Percentiles rank a stretch among this genome's conserved stretches.
phyloP scores from a whole-genome alignment of 2,113 vertebrate species.

The Pelusios castaneus region DNA sequence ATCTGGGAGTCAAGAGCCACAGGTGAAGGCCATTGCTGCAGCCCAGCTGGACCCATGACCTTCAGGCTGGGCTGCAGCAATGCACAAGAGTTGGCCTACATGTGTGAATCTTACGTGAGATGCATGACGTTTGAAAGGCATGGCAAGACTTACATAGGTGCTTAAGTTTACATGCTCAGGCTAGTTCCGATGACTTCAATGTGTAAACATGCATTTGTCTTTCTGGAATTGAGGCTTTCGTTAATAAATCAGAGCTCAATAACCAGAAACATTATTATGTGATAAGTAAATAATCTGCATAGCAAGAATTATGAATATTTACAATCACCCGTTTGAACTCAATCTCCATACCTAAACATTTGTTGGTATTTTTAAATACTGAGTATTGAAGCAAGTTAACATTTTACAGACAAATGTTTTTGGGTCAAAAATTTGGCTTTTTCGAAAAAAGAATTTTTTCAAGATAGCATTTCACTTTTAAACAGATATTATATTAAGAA shows the following conservation, averaged over 20 bases:
- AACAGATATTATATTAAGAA: neutral
- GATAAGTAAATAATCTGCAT: neutral
- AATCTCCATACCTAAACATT: neutral
- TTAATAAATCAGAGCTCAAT: neutral
- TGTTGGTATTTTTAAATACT: neutral
- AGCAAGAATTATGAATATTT: rapidly evolving
- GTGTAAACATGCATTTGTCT: neutral
- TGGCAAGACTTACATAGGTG: neutral
- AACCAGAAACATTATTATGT: neutral
- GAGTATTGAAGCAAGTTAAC: neutral
- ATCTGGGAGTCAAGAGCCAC: neutral
- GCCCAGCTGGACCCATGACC: neutral
- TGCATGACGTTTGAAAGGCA: neutral
- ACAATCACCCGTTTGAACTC: neutral
- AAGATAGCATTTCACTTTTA: neutral
- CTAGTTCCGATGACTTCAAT: neutral
- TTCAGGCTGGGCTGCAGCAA: rapidly evolving
- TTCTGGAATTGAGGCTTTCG: neutral
- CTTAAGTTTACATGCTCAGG: neutral
- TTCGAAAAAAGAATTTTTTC: neutral
- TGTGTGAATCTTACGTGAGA: rapidly evolving
- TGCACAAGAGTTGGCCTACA: neutral
- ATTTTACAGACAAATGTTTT: neutral
- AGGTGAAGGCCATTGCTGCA: neutral
- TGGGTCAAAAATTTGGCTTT: neutral